These are phyloP conservation scores for Channa argus DNA, from an alignment of 2,113 vertebrate species.

Conservation along the genomic window DNA sequence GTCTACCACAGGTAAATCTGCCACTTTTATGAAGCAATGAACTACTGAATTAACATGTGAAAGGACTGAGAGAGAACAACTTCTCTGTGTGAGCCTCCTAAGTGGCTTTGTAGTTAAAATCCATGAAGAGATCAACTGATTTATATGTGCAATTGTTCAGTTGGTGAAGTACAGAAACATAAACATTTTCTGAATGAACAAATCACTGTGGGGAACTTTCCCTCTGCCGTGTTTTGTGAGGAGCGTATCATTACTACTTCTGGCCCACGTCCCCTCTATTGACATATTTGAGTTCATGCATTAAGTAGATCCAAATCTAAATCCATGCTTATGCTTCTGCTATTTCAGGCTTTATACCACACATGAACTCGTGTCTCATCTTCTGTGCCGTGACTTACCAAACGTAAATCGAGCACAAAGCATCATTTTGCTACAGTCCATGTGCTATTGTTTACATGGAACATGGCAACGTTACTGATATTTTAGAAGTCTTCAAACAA, in stretches of 20 bases:
- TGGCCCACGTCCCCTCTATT: constrained; percentile 37
- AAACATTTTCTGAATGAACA: constrained; percentile 43
- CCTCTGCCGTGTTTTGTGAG: constrained; percentile 20
- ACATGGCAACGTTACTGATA: constrained; percentile 4
- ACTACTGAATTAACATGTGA: constrained; percentile 46
- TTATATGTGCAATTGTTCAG: constrained; percentile 21
- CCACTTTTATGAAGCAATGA: constrained; percentile 4
- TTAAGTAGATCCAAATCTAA: constrained; percentile 63
- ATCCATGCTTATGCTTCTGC: constrained; percentile 44
- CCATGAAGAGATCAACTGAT: constrained; percentile 35
- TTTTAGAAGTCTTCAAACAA: constrained; percentile 16
- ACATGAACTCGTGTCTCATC: constrained; percentile 34
- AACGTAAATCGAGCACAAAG: constrained; percentile 11
- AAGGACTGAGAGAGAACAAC: constrained; percentile 39
- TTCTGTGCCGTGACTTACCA: constrained; percentile 10
- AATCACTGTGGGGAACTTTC: constrained; percentile 17
- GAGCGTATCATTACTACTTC: constrained; percentile 29
- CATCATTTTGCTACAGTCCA: constrained; percentile 1
- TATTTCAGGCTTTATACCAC: constrained; percentile 17
- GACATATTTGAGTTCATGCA: constrained; percentile 55
- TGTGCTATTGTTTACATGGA: constrained; percentile 10
- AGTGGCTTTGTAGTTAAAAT: constrained; percentile 31
- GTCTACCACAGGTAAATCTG: not conserved
- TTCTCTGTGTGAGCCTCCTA: constrained; percentile 16
- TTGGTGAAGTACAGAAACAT: constrained; percentile 26